phyloP scores from a whole-genome alignment of 2,888 invertebrate genomes.

The Brachypalpus laphriformis region DNA sequence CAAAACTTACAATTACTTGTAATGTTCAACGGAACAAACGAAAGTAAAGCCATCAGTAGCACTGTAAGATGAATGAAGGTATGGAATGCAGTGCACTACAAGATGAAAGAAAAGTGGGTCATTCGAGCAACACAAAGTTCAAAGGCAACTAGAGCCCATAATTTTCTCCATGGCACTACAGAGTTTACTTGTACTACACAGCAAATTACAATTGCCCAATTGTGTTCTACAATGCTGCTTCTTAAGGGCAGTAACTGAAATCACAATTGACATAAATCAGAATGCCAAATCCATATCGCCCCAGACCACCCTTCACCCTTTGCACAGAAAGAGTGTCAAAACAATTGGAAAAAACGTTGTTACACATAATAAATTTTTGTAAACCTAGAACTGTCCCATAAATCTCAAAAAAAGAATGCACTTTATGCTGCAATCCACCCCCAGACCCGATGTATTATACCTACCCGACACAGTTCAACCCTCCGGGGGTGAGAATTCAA shows the following conservation, averaged over 20 bases:
- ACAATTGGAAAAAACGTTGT: background rate
- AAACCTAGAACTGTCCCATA: conserved; percentile 43
- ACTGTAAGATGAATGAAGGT: background rate
- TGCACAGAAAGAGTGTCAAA: background rate
- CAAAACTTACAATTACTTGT: background rate
- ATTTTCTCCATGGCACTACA: too few relatives aligned
- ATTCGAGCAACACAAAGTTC: background rate
- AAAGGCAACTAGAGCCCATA: background rate
- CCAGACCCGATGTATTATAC: background rate
- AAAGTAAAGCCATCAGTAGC: background rate
- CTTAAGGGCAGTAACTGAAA: background rate
- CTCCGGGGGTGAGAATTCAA: conserved; percentile 54
- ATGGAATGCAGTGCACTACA: conserved; percentile 7
- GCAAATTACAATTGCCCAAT: too few relatives aligned
- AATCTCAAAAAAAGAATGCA: conserved; percentile 43
- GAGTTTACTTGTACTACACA: background rate
- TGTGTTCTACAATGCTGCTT: background rate
- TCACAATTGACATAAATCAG: conserved; percentile 9
- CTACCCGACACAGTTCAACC: background rate
- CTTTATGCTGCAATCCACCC: background rate
- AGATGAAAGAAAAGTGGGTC: conserved; percentile 1
- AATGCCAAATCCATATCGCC: too few relatives aligned
- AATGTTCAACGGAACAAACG: background rate
- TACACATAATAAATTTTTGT: conserved; percentile 23
- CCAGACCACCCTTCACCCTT: background rate